Evolutionary conservation across 1,140 invertebrate species (phyloP), one percentile per base, ranked within the genome.

Genomic region (Dolichoris vasculosae): DNA sequence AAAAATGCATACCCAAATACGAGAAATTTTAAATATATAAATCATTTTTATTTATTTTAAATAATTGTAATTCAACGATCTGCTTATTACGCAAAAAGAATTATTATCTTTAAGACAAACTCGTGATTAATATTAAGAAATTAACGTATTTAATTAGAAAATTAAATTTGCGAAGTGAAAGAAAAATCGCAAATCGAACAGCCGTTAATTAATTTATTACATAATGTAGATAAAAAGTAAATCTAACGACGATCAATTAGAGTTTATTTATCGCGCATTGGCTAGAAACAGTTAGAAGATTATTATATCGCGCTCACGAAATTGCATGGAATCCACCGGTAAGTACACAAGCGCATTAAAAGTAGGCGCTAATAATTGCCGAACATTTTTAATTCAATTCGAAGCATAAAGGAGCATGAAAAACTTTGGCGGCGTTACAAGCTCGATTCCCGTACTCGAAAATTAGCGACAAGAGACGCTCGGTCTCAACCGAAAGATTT

Each of bases 401-500:
- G 7, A 7, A 67, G 63, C 4, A 67, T 32, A 32, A 2, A 32
- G 2, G 0, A 8, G 2, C 7, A 67, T 1, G 15, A 67, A 67
- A 35, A 0, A 64, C 15, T 67, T n/a, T n/a, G n/a, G n/a, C n/a
- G n/a, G n/a, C n/a, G n/a, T n/a, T 23, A 35, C 32, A 2, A 17
- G 15, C 0, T 43, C 38, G 20, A 26, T 35, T 43, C n/a, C 26
- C 38, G 40, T 20, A 15, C 32, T 6, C 11, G 67, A 32, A 43
- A 43, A 73, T 17, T 73, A 43, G 23, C 59, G 23, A 63, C 77
- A 32, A 63, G 20, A 80, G 77, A 32, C 32, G 20, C 35, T 40
- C 32, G 51, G 17, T 43, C 38, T 40, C 38, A 38, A 43, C 38
- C 15, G 1, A 79, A 79, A 67, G 78, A 81, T 81, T 81, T 81